Conservation (phyloP, 2,888 invertebrate genomes). For the Rotaria socialis region DNA sequence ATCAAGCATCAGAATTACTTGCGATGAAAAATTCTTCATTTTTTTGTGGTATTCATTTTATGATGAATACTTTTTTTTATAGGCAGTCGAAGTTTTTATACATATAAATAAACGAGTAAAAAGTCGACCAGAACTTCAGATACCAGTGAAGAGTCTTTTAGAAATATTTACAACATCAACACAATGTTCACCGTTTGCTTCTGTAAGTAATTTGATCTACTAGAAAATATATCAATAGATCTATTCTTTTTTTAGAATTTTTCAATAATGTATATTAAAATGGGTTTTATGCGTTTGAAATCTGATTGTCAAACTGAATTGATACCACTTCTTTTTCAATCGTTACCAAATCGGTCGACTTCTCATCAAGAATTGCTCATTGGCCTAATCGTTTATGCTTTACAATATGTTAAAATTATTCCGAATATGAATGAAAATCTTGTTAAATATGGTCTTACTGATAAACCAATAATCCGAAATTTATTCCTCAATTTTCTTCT, state of each 20-base stretch:
- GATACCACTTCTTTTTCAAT: slow-evolving; percentile 7
- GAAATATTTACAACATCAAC: slow-evolving; percentile 74
- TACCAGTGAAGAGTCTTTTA: slow-evolving; percentile 78
- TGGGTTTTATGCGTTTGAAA: slow-evolving; percentile 79
- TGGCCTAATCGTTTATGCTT: slow-evolving; percentile 73
- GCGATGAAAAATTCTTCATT: no score
- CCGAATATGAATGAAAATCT: slow-evolving; percentile 67
- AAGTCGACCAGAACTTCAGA: slow-evolving; percentile 74
- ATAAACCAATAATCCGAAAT: slow-evolving; percentile 68
- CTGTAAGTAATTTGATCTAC: slow-evolving; percentile 34
- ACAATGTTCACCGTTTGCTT: slow-evolving; percentile 26
- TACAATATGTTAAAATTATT: slow-evolving; percentile 70
- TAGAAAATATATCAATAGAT: slow-evolving; percentile 46
- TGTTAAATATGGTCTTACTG: slow-evolving; percentile 68
- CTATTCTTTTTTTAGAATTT: slow-evolving; percentile 71
- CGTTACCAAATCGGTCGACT: not conserved
- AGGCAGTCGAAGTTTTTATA: slow-evolving; percentile 85
- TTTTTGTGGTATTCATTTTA: no score
- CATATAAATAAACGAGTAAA: slow-evolving; percentile 85
- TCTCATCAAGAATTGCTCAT: slow-evolving; percentile 56
- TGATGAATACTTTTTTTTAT: slow-evolving; percentile 46
- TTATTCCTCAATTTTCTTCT: slow-evolving; percentile 73
- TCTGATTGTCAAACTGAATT: slow-evolving; percentile 47
- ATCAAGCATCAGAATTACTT: no score
- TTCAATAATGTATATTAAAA: slow-evolving; percentile 82